phyloP scores from a whole-genome alignment of 2,113 vertebrate species.

The Periophthalmus modestus region DNA sequence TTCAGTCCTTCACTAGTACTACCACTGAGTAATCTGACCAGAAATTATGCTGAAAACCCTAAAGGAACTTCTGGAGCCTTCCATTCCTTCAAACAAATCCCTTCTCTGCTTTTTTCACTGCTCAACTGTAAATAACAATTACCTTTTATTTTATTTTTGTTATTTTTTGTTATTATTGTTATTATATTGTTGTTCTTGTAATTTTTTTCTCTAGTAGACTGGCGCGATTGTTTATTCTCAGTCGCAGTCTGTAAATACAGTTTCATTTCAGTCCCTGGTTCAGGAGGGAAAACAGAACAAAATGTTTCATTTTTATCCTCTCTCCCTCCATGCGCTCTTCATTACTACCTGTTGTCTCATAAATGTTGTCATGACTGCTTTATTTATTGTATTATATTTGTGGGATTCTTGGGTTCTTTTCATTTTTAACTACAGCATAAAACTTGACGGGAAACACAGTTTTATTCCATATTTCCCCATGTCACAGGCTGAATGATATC shows the following conservation, averaged over 20 bases:
- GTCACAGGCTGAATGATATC: slow-evolving; percentile 58
- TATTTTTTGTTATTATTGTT: slow-evolving; percentile 77
- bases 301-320: slow-evolving; percentile 74
- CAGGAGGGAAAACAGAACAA: slow-evolving; percentile 72
- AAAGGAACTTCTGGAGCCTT: slow-evolving; percentile 61
- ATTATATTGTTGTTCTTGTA: slow-evolving; percentile 79
- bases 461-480: slow-evolving; percentile 45
- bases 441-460: slow-evolving; percentile 23
- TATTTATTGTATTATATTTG: slow-evolving; percentile 79
- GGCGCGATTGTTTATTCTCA: slow-evolving; percentile 71
- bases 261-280: slow-evolving; percentile 73
- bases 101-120: slow-evolving; percentile 53
- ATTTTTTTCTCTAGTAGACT: slow-evolving; percentile 73
- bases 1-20: slow-evolving; percentile 48
- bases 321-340: slow-evolving; percentile 69
- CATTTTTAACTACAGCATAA: slow-evolving; percentile 41
- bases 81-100: slow-evolving; percentile 34
- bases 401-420: slow-evolving; percentile 19
- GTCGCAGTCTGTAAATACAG: slow-evolving; percentile 80
- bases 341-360: slow-evolving; percentile 44
- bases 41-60: slow-evolving; percentile 40
- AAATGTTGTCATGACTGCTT: slow-evolving; percentile 72
- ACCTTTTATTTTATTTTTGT: slow-evolving; percentile 77
- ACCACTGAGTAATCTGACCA: slow-evolving; percentile 51
- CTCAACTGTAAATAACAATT: slow-evolving; percentile 83